Evolutionary conservation across 2,113 vertebrate genomes (phyloP), one percentile per base, ranked within the genome.

Genomic region (Excalfactoria chinensis): DNA sequence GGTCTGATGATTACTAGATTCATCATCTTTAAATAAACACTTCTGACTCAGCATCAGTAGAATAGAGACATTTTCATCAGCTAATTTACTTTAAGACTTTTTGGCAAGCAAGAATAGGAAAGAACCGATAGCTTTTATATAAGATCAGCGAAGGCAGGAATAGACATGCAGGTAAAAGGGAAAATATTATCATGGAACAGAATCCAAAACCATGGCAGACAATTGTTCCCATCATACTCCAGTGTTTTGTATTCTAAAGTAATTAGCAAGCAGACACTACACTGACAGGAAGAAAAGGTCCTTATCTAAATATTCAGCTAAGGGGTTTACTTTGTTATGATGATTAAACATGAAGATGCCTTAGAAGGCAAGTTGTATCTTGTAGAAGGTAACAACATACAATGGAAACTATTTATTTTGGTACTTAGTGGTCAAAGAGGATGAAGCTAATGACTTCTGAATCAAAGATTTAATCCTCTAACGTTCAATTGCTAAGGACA

Each of bases 1-100:
- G 43, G 64, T 67, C 92, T 94, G 96, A 91, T 92, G 91, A 96
- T 85, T 92, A 80, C 64, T 85, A 83, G 92, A 91, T 89, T 96
- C 91, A 94, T 94, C 96, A 68, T 96, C 91, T 93, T 95, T 87
- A 96, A 96, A 93, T 95, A 96, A 93, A 83, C 41, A 92, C 82
- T 85, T 88, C 75, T 95, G 82, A 96, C 84, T 96, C 95, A 93
- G 89, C 93, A 96, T 73, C 84, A 93, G 93, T 72, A 92, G 84
- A 92, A 88, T 22, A 88, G 55, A 93, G 71, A 85, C 79, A 69
- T 95, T 93, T 95, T 96, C 92, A 96, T 83, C 95, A 94, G 85
- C 78, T 92, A 73, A 94, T 95, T 95, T 93, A 94, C 70, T 60
- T 88, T 58, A 76, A 89, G 86, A 96, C 68, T 68, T 91, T 70